Evolutionary conservation across 2,113 vertebrate species (phyloP).

Genomic region (Pelodiscus sinensis): DNA sequence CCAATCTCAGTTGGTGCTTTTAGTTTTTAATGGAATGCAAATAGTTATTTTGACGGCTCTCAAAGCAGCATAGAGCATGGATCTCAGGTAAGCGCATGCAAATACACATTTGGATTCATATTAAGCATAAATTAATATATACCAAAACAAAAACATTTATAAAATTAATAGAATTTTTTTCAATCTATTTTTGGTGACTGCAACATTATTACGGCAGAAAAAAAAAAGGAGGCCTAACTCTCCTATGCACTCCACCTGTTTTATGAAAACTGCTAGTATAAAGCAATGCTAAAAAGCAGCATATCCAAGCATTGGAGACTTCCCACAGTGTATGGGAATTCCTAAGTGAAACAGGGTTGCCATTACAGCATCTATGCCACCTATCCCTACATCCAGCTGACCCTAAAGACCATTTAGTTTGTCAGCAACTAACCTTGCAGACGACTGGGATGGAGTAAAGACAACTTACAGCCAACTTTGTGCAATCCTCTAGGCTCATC

Average conservation of each 20-base stretch:
- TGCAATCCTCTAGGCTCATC: neutral
- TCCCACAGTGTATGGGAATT: neutral
- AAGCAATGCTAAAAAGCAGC: neutral
- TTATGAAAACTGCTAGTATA: neutral
- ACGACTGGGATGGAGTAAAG: neutral
- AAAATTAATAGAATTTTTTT: neutral
- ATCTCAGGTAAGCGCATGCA: neutral
- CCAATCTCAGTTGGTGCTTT: neutral
- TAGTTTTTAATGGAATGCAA: neutral
- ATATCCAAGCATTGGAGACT: neutral
- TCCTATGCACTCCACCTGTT: neutral
- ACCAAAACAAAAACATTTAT: neutral
- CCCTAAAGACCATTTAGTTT: neutral
- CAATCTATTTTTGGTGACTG: neutral
- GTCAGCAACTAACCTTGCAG: neutral
- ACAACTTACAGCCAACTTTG: neutral
- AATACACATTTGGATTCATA: neutral
- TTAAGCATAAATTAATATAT: neutral
- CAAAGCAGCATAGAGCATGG: neutral
- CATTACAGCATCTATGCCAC: neutral
- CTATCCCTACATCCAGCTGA: neutral
- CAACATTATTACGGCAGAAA: neutral
- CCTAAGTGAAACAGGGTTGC: neutral
- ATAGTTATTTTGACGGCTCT: neutral
- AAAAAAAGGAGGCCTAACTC: neutral